Evolutionary conservation across 2,888 invertebrate species (phyloP), one percentile per base, ranked within the genome.

Genomic region (Parelbella ahira): DNA sequence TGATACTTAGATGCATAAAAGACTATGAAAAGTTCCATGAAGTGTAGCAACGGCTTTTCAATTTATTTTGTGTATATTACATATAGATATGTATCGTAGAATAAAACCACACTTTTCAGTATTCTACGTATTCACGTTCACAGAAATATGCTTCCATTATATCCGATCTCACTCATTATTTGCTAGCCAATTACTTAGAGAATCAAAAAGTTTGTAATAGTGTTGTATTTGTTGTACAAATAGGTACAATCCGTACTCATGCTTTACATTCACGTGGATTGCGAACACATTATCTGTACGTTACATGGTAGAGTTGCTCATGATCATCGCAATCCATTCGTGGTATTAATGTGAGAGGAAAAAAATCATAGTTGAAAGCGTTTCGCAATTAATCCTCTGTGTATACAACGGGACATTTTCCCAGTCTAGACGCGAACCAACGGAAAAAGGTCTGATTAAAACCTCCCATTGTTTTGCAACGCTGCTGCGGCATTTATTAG

Each of bases 381-480:
- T 36, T 44, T 49, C 49, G 59, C 61, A 64, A 70, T 64, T 57
- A 62, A 58, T 57, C 50, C 58, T 56, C 46, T 51, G 60, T 67
- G 66, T 63, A 66, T 73, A n/a, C n/a, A 63, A 67, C 60, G 63
- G 64, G 62, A 60, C 56, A 69, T 70, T 72, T 76, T 69, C 58
- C 65, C 67, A 63, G 80, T 80, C 80, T 79, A 79, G 78, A 78
- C 80, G 56, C 64, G 63, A 65, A 68, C 71, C 70, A 73, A 72
- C 68, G 72, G 76, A 74, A 77, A 81, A 74, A 73, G 68, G 64
- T 60, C 69, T 84, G 80, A 86, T 86, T 86, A 84, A 86, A 84
- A 80, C 63, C 67, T 63, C 63, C 72, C 62, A 77, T 84, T 80
- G 78, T 78, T 66, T 59, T 53, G 63, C 60, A 49, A 4, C 51